phyloP scores from a whole-genome alignment of 1,140 invertebrate genomes.

The Sarcophaga bullata region DNA sequence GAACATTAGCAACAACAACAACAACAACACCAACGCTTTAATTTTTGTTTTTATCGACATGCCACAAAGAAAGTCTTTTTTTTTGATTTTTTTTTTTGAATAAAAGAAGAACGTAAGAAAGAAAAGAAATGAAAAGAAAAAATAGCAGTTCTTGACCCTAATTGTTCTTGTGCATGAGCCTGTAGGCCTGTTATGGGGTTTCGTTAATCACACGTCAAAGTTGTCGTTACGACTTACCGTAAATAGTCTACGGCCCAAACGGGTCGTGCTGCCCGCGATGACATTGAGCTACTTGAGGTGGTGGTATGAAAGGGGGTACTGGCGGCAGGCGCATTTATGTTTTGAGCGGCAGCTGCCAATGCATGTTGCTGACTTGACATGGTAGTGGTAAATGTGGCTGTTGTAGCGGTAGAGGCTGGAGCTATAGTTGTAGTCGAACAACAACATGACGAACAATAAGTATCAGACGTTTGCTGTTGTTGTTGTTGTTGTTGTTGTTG shows the following conservation, averaged over 20 bases:
- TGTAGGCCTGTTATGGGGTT: neutral
- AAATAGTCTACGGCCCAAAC: conserved; percentile 72
- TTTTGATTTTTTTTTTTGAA: no score
- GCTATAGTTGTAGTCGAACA: conserved; percentile 43
- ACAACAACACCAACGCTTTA: no score
- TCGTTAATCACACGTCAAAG: conserved; percentile 30
- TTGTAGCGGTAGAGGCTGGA: conserved; percentile 35
- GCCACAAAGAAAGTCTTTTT: no score
- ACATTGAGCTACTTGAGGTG: conserved; percentile 63
- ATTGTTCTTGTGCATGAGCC: neutral
- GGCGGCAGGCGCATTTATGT: conserved; percentile 52
- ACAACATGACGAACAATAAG: conserved; percentile 42
- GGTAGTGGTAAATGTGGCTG: conserved; percentile 56
- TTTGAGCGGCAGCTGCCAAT: conserved; percentile 35
- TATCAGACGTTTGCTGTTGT: conserved; percentile 36
- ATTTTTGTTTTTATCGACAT: no score
- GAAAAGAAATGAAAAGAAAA: no score
- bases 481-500: conserved; percentile 34
- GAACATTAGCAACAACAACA: neutral
- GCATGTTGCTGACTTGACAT: conserved; percentile 48
- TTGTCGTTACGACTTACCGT: conserved; percentile 68
- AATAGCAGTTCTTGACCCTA: no score
- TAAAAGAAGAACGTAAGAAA: no score
- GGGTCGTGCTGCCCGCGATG: conserved; percentile 64
- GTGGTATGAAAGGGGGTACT: conserved; percentile 35